Evolutionary conservation across 2,797 vertebrate species (phyloP).

Genomic region (Pempheris klunzingeri): DNA sequence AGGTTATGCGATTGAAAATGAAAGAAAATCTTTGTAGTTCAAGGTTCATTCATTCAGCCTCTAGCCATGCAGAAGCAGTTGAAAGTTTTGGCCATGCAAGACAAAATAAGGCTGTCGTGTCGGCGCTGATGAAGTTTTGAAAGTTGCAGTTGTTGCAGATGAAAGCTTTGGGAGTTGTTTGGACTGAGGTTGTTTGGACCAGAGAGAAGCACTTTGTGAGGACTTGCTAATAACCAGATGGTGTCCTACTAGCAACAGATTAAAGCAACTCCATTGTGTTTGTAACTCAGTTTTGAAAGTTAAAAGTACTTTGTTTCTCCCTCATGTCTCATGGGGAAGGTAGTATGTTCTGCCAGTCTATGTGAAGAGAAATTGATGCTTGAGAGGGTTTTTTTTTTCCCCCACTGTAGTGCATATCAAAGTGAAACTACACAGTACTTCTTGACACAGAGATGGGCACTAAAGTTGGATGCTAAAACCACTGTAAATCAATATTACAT

Average conservation of each 20-base stretch:
- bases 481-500: neutral
- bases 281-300: constrained; percentile 65
- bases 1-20: constrained; percentile 37
- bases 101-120: constrained; percentile 25
- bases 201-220: constrained; percentile 54
- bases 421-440: neutral
- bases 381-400: neutral
- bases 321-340: constrained; percentile 9
- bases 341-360: constrained; percentile 19
- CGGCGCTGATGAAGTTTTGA: constrained; percentile 48
- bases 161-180: constrained; percentile 53
- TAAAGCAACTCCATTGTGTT: constrained; percentile 66
- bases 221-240: constrained; percentile 67
- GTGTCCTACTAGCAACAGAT: constrained; percentile 60
- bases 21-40: constrained; percentile 44
- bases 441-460: neutral
- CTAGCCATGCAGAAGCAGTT: constrained; percentile 40
- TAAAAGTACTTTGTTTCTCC: constrained; percentile 49
- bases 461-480: neutral
- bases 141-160: constrained; percentile 55
- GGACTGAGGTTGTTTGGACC: constrained; percentile 50
- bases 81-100: constrained; percentile 42
- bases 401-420: neutral
- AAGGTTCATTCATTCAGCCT: constrained; percentile 37
- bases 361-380: constrained; percentile 32